Conservation (phyloP, 2,888 invertebrate genomes). For the Serrognathus titanus region DNA sequence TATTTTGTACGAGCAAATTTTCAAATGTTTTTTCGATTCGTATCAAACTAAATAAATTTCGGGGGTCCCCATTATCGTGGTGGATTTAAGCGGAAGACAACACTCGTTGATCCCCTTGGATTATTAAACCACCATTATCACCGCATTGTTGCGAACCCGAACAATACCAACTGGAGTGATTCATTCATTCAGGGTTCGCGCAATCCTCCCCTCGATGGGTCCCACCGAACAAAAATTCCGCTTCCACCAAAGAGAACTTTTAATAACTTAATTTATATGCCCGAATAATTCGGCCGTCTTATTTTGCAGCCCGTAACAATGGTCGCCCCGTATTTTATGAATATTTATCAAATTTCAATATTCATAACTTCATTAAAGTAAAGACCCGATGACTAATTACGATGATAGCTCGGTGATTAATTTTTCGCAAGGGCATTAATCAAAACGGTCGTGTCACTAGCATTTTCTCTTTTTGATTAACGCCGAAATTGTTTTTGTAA, state of each 20-base stretch:
- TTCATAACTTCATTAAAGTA: not conserved
- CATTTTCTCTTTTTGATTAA: not conserved
- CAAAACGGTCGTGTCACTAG: no score
- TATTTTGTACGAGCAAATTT: no score
- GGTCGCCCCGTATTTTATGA: not conserved
- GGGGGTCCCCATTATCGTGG: no score
- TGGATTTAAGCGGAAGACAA: no score
- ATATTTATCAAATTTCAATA: conserved; percentile 2
- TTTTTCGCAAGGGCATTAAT: no score
- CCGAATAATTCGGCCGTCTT: not conserved
- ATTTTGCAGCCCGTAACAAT: not conserved
- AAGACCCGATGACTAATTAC: no score
- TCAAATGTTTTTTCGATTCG: no score
- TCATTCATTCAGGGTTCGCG: not conserved
- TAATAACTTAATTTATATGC: conserved; percentile 1
- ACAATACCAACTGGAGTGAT: not conserved
- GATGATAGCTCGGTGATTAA: no score
- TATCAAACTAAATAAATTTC: no score
- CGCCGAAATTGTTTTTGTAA: conserved; percentile 5
- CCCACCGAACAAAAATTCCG: not conserved
- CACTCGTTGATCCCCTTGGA: not conserved
- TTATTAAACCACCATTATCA: conserved; percentile 2
- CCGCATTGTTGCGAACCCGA: not conserved
- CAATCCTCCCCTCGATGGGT: no score
- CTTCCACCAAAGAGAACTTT: conserved; percentile 1